phyloP scores from a whole-genome alignment of 2,113 vertebrate species.

The Microcebus lehilahytsara region DNA sequence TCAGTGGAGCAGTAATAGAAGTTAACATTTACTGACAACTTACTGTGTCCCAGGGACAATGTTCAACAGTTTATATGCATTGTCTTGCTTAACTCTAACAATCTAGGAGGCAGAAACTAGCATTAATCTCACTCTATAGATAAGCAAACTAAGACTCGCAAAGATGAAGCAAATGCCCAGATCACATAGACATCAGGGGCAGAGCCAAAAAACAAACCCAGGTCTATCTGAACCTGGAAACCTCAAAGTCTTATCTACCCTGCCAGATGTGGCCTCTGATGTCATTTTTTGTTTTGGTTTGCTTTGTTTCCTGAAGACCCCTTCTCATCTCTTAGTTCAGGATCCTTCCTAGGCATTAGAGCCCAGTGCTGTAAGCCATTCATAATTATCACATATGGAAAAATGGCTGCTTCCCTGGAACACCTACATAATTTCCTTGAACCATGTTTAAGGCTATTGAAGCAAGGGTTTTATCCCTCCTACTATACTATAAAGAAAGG shows the following conservation, averaged over 20 bases:
- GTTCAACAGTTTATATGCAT: not conserved
- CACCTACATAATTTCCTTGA: accelerated
- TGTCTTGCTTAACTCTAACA: not conserved
- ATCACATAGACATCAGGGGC: not conserved
- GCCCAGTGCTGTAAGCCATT: not conserved
- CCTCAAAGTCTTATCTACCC: not conserved
- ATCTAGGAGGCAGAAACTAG: not conserved
- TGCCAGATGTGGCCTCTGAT: too few species aligned
- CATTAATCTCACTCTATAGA: not conserved
- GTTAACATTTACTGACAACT: not conserved
- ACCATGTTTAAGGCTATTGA: not conserved
- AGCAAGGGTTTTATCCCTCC: not conserved
- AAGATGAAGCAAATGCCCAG: not conserved
- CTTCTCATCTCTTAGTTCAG: not conserved
- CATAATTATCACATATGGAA: not conserved
- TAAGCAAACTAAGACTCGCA: too few species aligned
- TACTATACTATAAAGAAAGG: not conserved
- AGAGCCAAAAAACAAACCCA: not conserved
- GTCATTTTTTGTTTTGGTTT: too few species aligned
- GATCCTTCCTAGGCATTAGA: too few species aligned
- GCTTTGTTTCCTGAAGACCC: not conserved
- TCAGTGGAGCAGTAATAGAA: accelerated
- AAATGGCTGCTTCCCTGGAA: not conserved
- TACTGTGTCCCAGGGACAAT: not conserved
- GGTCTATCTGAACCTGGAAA: not conserved